These are phyloP conservation scores for Haplochromis vanheusdeni DNA, from an alignment of 2,113 vertebrate species.

Conservation along the genomic window DNA sequence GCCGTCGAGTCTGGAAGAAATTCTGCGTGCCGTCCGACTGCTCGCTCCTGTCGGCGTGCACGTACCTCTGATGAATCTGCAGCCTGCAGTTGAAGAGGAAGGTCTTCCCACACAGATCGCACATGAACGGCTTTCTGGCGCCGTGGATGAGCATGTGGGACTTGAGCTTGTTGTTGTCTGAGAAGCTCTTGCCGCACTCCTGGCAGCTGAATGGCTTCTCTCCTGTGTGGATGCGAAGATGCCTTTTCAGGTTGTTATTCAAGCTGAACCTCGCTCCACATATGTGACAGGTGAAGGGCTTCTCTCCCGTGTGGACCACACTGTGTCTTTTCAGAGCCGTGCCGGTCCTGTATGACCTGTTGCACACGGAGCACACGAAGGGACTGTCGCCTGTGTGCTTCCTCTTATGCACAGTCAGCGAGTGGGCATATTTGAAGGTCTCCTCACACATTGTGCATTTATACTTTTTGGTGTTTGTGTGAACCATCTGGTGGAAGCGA, in stretches of 20 bases:
- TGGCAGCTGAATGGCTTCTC: slow-evolving; percentile 62
- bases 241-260: slow-evolving; percentile 62
- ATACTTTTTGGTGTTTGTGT: slow-evolving; percentile 53
- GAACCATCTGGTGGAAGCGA: slow-evolving; percentile 62
- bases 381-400: slow-evolving; percentile 60
- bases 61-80: slow-evolving; percentile 53
- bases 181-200: slow-evolving; percentile 59
- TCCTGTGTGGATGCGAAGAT: slow-evolving; percentile 59
- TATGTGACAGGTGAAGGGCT: slow-evolving; percentile 64
- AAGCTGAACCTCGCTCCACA: slow-evolving; percentile 62
- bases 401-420: slow-evolving; percentile 59
- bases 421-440: slow-evolving; percentile 61
- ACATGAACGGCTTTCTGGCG: slow-evolving; percentile 60
- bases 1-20: neutral
- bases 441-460: slow-evolving; percentile 58
- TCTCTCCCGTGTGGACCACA: slow-evolving; percentile 60
- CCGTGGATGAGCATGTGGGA: slow-evolving; percentile 65
- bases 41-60: slow-evolving; percentile 36
- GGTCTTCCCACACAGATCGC: slow-evolving; percentile 63
- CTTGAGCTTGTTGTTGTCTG: slow-evolving; percentile 63
- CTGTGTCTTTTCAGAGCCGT: slow-evolving; percentile 54
- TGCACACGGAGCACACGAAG: slow-evolving; percentile 47
- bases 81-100: slow-evolving; percentile 66
- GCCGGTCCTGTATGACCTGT: slow-evolving; percentile 46
- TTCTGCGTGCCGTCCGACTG: neutral